Evolutionary conservation across 2,888 invertebrate species (phyloP).

Genomic region (Acanthosepion lycidas): DNA sequence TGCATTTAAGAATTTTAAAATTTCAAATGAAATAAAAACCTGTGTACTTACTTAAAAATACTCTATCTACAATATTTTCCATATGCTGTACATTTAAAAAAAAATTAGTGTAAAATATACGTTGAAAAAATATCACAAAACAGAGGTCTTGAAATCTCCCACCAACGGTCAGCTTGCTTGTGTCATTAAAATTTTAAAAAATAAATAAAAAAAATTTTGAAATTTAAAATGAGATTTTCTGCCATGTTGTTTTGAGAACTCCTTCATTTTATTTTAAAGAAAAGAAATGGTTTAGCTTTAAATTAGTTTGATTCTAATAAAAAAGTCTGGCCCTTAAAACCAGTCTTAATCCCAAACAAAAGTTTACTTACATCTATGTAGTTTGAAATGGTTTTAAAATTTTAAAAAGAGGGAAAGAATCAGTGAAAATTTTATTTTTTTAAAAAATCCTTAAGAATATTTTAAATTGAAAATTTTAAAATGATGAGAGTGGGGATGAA

Average conservation of each 20-base stretch:
- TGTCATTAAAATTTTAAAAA: slow-evolving; percentile 38
- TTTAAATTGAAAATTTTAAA: not conserved
- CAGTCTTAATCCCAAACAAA: not conserved
- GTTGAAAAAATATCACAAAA: not conserved
- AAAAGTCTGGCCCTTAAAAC: not conserved
- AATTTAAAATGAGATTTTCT: slow-evolving; percentile 43
- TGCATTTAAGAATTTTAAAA: not conserved
- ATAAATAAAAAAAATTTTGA: not conserved
- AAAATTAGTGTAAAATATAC: not conserved
- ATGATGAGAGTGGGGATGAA: not conserved
- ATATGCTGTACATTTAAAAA: not conserved
- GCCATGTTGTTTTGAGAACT: slow-evolving; percentile 36
- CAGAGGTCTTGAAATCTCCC: not conserved
- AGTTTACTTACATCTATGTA: not conserved
- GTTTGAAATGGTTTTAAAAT: not conserved
- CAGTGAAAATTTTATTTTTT: not conserved
- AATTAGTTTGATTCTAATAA: not conserved
- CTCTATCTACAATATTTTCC: not conserved
- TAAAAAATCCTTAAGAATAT: not conserved
- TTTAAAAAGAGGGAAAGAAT: not conserved
- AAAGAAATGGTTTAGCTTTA: not conserved
- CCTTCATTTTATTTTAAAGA: not conserved
- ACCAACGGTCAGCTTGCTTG: slow-evolving; percentile 40
- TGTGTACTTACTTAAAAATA: not conserved
- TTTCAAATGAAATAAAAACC: not conserved